Percentiles rank a stretch among this genome's conserved stretches.
Conservation (phyloP, 2,113 vertebrate species). For the Nycticorax nycticorax region DNA sequence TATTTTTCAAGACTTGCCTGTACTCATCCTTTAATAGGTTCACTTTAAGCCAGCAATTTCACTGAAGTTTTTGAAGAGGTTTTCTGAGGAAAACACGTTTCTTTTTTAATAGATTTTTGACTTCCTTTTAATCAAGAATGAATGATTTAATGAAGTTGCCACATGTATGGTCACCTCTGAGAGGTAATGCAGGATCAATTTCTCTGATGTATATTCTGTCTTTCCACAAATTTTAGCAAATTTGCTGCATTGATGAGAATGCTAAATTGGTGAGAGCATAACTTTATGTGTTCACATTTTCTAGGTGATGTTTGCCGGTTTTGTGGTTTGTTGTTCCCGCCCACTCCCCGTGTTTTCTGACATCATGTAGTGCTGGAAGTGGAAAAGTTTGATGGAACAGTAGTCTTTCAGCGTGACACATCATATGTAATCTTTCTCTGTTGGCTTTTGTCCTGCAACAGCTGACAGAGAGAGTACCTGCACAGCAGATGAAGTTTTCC, state of each 20-base stretch:
- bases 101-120: not conserved
- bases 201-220: not conserved
- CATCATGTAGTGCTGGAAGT: not conserved
- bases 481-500: conserved; percentile 33
- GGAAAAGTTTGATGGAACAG: not conserved
- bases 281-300: not conserved
- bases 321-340: not conserved
- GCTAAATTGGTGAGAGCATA: not conserved
- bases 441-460: conserved; percentile 47
- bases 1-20: not conserved
- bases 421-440: not conserved
- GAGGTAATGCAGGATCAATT: not conserved
- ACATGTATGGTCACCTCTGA: not conserved
- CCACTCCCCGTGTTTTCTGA: not conserved
- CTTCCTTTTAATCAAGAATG: not conserved
- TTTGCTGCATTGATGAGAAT: not conserved
- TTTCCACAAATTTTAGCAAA: not conserved
- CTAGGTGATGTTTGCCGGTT: not conserved
- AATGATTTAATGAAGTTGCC: not conserved
- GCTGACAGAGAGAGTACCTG: conserved; percentile 51
- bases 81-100: not conserved
- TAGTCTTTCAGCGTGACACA: not conserved
- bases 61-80: not conserved
- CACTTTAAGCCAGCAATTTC: not conserved
- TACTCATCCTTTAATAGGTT: not conserved